Evolutionary conservation across 2,113 vertebrate species (phyloP).

Genomic region (Zeus faber): DNA sequence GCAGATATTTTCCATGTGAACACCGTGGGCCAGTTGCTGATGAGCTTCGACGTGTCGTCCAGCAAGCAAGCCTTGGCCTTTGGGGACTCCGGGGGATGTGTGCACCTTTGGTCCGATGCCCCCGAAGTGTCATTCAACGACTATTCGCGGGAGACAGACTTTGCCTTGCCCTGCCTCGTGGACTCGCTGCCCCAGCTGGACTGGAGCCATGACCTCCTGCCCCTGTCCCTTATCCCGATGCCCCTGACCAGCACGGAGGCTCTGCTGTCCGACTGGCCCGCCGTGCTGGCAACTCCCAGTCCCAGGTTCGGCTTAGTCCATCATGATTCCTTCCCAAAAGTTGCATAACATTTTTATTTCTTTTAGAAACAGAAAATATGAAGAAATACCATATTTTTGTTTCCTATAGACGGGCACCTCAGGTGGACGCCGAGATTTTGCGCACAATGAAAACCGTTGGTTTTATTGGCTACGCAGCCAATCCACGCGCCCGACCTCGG

Average conservation of each 20-base stretch:
- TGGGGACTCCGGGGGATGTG: conserved; percentile 92
- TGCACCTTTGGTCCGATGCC: conserved; percentile 93
- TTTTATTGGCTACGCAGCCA: conserved; percentile 96
- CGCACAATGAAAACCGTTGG: conserved; percentile 98
- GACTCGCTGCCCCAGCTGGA: conserved; percentile 91
- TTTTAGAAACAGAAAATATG: too few species aligned
- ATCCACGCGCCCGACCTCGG: conserved; percentile 89
- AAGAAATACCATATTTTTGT: neutral
- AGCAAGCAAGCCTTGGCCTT: conserved; percentile 96
- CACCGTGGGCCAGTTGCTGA: conserved; percentile 92
- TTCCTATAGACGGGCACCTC: conserved; percentile 83
- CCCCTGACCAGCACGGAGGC: conserved; percentile 84
- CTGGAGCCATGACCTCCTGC: conserved; percentile 95
- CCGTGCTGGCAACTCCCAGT: conserved; percentile 79
- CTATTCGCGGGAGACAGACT: conserved; percentile 94
- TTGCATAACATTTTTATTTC: too few species aligned
- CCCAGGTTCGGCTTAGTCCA: conserved; percentile 76
- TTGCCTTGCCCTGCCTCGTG: conserved; percentile 90
- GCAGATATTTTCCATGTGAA: conserved; percentile 95
- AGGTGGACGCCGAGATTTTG: conserved; percentile 91
- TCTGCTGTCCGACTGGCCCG: conserved; percentile 89
- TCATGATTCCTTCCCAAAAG: neutral
- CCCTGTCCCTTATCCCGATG: conserved; percentile 90
- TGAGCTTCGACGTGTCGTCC: conserved; percentile 94
- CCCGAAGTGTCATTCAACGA: conserved; percentile 89